phyloP scores from a whole-genome alignment of 2,888 invertebrate species.

The Drymonia ruficornis region DNA sequence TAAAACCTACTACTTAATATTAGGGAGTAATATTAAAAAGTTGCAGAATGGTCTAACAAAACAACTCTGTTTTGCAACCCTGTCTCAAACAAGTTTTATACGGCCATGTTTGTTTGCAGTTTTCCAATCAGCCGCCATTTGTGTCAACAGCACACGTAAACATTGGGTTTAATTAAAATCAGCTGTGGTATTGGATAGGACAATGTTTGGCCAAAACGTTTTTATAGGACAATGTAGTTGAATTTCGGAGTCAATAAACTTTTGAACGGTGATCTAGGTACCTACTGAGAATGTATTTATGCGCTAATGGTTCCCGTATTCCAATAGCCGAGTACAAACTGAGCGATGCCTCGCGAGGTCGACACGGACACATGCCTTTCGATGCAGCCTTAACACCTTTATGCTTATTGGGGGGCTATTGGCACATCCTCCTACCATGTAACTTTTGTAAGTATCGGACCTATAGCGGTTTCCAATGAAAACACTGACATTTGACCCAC shows the following conservation, averaged over 20 bases:
- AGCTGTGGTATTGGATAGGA: not conserved
- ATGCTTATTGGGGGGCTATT: too few relatives aligned
- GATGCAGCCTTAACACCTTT: too few relatives aligned
- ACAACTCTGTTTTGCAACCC: not conserved
- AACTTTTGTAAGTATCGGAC: too few relatives aligned
- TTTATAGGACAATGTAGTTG: not conserved
- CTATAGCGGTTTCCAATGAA: too few relatives aligned
- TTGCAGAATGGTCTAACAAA: too few relatives aligned
- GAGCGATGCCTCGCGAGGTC: too few relatives aligned
- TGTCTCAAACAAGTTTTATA: not conserved
- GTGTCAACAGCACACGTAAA: slow-evolving; percentile 5
- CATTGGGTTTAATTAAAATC: not conserved
- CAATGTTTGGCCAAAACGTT: not conserved
- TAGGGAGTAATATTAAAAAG: too few relatives aligned
- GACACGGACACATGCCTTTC: too few relatives aligned
- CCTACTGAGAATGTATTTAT: not conserved
- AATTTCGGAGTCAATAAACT: not conserved
- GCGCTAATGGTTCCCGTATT: not conserved
- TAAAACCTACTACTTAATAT: too few relatives aligned
- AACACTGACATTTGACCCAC: too few relatives aligned
- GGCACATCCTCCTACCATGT: too few relatives aligned
- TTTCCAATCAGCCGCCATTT: slow-evolving; percentile 3
- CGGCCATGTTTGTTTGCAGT: slow-evolving; percentile 1
- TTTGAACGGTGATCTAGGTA: not conserved
- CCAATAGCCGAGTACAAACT: too few relatives aligned